phyloP scores from a whole-genome alignment of 2,888 invertebrate genomes.

The Heliconius sara region DNA sequence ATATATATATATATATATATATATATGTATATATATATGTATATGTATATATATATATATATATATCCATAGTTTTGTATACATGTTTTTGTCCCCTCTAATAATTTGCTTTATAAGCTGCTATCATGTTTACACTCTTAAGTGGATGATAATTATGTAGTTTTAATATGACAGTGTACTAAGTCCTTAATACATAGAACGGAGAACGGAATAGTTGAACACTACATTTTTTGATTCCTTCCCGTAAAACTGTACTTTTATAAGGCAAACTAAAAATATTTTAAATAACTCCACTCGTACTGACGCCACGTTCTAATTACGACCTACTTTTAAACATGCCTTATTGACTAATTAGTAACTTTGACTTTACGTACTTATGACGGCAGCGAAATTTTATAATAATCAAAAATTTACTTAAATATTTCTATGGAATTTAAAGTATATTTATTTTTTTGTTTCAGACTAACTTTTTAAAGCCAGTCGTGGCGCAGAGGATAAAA shows the following conservation, averaged over 20 bases:
- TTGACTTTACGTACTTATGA: conserved; percentile 9
- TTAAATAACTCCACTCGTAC: not conserved
- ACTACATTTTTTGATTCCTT: not conserved
- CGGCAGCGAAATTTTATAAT: not conserved
- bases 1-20: too few species aligned
- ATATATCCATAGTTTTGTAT: too few species aligned
- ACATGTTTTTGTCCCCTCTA: too few species aligned
- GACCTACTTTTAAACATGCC: conserved; percentile 22
- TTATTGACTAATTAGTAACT: conserved; percentile 25
- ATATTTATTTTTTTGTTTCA: not conserved
- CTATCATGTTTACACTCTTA: too few species aligned
- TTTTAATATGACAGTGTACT: too few species aligned
- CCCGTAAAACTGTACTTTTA: conserved; percentile 4
- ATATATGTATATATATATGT: too few species aligned
- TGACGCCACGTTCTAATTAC: conserved; percentile 20
- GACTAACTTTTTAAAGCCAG: too few species aligned
- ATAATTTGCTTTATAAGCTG: too few species aligned
- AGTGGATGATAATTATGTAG: too few species aligned
- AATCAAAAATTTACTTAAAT: not conserved
- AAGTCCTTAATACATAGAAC: too few species aligned
- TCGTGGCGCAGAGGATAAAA: too few species aligned
- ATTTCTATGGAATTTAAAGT: not conserved
- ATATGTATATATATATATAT: too few species aligned
- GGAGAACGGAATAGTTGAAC: not conserved
- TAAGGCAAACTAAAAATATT: conserved; percentile 1